These are phyloP conservation scores for Heterocephalus glaber DNA, from an alignment of 2,113 vertebrate genomes.

Conservation along the genomic window DNA sequence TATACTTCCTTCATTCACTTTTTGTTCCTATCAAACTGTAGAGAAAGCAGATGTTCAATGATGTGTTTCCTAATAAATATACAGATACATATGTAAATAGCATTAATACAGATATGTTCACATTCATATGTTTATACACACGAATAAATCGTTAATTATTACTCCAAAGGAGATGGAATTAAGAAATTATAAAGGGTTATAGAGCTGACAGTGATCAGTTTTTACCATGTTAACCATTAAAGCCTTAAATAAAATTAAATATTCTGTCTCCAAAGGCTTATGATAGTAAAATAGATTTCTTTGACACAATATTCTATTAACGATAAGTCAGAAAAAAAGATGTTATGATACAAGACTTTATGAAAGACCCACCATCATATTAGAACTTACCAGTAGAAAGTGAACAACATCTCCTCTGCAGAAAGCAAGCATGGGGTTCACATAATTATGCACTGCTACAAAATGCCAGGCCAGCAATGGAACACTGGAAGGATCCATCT, in stretches of 20 bases:
- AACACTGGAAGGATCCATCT: slow-evolving; percentile 97
- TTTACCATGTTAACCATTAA: slow-evolving; percentile 21
- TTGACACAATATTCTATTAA: slow-evolving; percentile 34
- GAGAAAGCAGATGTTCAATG: not conserved
- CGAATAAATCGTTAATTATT: not conserved
- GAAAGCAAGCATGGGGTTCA: slow-evolving; percentile 96
- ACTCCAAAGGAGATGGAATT: slow-evolving; percentile 22
- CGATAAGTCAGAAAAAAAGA: not conserved
- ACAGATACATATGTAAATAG: not conserved
- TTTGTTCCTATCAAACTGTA: not conserved
- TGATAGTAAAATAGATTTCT: not conserved
- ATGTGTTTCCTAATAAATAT: not conserved
- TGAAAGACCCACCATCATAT: not conserved
- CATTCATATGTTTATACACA: slow-evolving; percentile 21
- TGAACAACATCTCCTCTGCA: slow-evolving; percentile 96
- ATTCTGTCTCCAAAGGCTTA: slow-evolving; percentile 29
- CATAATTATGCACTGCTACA: slow-evolving; percentile 91
- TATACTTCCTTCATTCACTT: not conserved
- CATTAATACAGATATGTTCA: not conserved
- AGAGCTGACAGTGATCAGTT: not conserved
- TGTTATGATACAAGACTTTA: not conserved
- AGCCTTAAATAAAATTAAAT: slow-evolving; percentile 46
- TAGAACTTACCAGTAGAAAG: slow-evolving; percentile 92
- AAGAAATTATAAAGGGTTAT: slow-evolving; percentile 7
- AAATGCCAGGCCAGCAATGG: slow-evolving; percentile 98